Conservation (phyloP, 1,140 invertebrate genomes). For the Drosophila parabipectinata region DNA sequence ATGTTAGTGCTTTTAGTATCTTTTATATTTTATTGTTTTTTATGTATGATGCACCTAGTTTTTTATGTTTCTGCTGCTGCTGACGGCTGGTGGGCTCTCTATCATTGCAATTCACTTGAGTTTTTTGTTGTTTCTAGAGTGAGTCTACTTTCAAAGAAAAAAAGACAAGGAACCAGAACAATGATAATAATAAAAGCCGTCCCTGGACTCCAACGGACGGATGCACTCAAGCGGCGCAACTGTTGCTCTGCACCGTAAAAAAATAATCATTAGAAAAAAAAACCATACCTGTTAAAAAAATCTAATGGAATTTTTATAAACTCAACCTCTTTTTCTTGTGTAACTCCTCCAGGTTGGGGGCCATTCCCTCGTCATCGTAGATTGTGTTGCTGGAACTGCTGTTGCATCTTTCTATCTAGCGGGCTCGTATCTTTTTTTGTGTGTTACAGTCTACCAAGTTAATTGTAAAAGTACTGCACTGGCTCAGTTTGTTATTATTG, state of each 20-base stretch:
- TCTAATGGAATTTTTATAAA: neutral
- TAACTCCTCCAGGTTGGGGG: constrained; percentile 35
- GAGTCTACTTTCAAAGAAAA: constrained; percentile 47
- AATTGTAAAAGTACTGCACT: constrained; percentile 68
- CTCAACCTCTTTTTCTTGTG: constrained; percentile 8
- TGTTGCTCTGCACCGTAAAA: constrained; percentile 34
- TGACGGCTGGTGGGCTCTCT: constrained; percentile 46
- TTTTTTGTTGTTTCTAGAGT: constrained; percentile 37
- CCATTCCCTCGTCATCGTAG: constrained; percentile 41
- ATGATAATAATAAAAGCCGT: constrained; percentile 60
- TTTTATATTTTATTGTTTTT: constrained; percentile 43
- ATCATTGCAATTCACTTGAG: constrained; percentile 75
- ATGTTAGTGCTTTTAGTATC: constrained; percentile 31
- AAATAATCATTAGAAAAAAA: neutral
- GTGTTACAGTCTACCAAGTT: constrained; percentile 49
- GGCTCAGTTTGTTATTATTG: constrained; percentile 37
- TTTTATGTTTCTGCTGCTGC: constrained; percentile 42
- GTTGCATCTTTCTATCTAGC: constrained; percentile 47
- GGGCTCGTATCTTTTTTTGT: constrained; percentile 43
- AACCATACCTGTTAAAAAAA: neutral
- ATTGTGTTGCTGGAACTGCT: constrained; percentile 23
- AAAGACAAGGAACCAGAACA: constrained; percentile 21
- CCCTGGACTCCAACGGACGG: constrained; percentile 54
- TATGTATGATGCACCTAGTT: constrained; percentile 40
- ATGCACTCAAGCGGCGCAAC: constrained; percentile 76